Conservation (phyloP, 2,113 vertebrate species). For the Tichodroma muraria region DNA sequence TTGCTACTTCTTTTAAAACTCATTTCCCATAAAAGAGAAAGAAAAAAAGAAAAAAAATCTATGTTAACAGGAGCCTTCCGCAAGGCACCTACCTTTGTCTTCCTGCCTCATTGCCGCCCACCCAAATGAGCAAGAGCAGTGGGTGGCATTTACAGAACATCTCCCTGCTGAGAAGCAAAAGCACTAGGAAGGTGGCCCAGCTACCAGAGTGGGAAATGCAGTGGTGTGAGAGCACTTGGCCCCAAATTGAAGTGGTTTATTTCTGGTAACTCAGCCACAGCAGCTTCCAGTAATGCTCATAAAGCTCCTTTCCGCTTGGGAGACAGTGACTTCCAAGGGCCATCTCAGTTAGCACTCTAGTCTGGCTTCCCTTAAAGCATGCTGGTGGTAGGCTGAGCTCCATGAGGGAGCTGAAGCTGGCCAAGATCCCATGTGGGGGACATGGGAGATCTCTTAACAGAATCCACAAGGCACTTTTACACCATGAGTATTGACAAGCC, state of each 20-base stretch:
- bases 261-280: constrained; percentile 52
- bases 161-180: background rate
- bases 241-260: constrained; percentile 28
- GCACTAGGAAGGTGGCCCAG: constrained; percentile 3
- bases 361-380: background rate
- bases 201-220: constrained; percentile 11
- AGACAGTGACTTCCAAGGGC: constrained; percentile 7
- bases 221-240: constrained; percentile 7
- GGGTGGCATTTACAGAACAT: constrained; percentile 2
- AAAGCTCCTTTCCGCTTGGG: background rate
- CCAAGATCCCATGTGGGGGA: background rate
- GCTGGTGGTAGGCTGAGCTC: background rate
- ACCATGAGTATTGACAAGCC: background rate
- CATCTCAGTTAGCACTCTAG: background rate
- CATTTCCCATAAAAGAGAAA: background rate
- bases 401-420: background rate
- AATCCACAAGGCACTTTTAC: background rate
- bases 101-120: constrained; percentile 10
- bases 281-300: constrained; percentile 51
- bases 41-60: background rate
- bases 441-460: constrained; percentile 3
- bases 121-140: background rate
- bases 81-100: constrained; percentile 6
- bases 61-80: background rate
- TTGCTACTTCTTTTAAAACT: background rate